phyloP scores from a whole-genome alignment of 2,113 vertebrate genomes.

The Felis catus region F.catus_Fca126_mat1.0 CM031412.1:160552001-160552500 shows the following conservation, averaged over 20 bases:
- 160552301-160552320: not conserved
- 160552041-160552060: not conserved
- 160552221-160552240: not conserved
- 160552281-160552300: not conserved
- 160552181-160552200: not conserved
- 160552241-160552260: not conserved
- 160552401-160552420: not conserved
- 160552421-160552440: not conserved
- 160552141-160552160: not conserved
- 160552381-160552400: not conserved
- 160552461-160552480: not conserved
- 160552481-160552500: not conserved
- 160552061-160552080: not conserved
- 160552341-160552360: not conserved
- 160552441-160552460: not conserved
- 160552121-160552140: not conserved
- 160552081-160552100: not conserved
- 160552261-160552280: not conserved
- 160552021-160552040: not conserved
- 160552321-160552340: not conserved
- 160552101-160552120: not conserved
- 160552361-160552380: not conserved
- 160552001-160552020: not conserved
- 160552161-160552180: not conserved
- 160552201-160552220: not conserved